phyloP scores from a whole-genome alignment of 2,888 invertebrate species.

The Cremastobaeus sp. region DNA sequence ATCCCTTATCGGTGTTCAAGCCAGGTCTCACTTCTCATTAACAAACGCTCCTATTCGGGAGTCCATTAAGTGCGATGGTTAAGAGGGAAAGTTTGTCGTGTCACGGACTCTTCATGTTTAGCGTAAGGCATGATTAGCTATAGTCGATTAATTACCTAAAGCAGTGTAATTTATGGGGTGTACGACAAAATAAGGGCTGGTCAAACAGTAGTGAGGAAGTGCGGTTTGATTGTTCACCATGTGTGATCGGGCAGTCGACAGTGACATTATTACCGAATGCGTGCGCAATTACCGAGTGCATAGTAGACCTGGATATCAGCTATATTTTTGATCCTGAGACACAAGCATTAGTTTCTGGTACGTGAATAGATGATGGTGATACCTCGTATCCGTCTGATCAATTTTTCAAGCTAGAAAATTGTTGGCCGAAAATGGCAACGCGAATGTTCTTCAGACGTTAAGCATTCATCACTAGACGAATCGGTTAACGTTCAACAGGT shows the following conservation, averaged over 20 bases:
- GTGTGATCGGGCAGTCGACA: constrained; percentile 4
- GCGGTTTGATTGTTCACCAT: background rate
- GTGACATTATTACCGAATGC: constrained; percentile 1
- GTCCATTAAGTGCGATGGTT: too few relatives aligned
- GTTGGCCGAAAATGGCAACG: background rate
- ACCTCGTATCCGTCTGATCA: background rate
- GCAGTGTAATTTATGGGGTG: too few relatives aligned
- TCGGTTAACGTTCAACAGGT: constrained; percentile 48
- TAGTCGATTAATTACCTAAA: too few relatives aligned
- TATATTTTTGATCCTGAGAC: background rate
- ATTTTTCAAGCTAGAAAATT: background rate
- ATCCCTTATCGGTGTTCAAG: too few relatives aligned
- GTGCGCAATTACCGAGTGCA: constrained; percentile 11
- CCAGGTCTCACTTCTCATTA: too few relatives aligned
- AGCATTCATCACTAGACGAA: constrained; percentile 28
- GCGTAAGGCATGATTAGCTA: too few relatives aligned
- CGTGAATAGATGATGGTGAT: background rate
- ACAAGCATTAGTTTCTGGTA: too few relatives aligned
- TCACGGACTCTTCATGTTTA: too few relatives aligned
- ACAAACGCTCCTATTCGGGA: too few relatives aligned
- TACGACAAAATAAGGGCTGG: too few relatives aligned
- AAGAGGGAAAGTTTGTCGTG: too few relatives aligned
- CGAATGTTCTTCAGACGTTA: constrained; percentile 25
- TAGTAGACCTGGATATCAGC: background rate
- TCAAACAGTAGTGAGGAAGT: background rate